Evolutionary conservation across 35 echinoderm and acorn worm species (phyloP).

Genomic region (Ophioderma brevispina): DNA sequence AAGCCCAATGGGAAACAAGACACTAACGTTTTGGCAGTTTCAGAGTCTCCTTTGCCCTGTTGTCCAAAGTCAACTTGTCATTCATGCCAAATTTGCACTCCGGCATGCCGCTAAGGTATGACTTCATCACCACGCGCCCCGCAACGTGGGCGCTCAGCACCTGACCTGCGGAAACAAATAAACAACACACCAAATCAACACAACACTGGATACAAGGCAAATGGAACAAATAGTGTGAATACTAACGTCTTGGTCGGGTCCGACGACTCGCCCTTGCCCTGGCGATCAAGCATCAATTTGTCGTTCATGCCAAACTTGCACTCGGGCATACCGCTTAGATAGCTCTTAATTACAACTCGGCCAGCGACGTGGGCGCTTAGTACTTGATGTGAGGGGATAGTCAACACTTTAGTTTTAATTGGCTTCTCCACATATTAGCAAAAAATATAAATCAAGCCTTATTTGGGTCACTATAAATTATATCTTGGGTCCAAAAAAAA

Average conservation of each 20-base stretch:
- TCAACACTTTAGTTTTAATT: background rate
- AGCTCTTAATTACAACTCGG: conserved; percentile 97
- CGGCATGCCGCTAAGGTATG: conserved; percentile 97
- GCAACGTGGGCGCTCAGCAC: conserved; percentile 97
- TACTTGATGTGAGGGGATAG: conserved; percentile 72
- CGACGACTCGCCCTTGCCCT: conserved; percentile 86
- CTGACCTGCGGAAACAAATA: conserved; percentile 64
- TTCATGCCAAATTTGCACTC: conserved; percentile 99
- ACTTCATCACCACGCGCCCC: conserved; percentile 96
- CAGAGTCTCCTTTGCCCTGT: conserved; percentile 83
- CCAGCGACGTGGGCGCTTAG: conserved; percentile 96
- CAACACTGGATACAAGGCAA: background rate
- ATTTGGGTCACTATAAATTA: too few relatives aligned
- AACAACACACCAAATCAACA: background rate
- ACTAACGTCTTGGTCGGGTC: conserved; percentile 85
- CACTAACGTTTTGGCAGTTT: conserved; percentile 79
- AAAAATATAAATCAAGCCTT: too few relatives aligned
- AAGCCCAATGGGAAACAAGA: background rate
- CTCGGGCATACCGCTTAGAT: conserved; percentile 98
- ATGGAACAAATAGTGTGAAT: background rate
- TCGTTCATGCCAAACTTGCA: conserved; percentile 99
- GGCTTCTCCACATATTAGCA: too few relatives aligned
- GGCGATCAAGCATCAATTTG: conserved; percentile 93
- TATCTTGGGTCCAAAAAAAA: background rate
- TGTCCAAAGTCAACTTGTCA: conserved; percentile 96